Base-by-base conservation (phyloP, 2,113 vertebrate genomes). In the Menidia beryllina region DNA sequence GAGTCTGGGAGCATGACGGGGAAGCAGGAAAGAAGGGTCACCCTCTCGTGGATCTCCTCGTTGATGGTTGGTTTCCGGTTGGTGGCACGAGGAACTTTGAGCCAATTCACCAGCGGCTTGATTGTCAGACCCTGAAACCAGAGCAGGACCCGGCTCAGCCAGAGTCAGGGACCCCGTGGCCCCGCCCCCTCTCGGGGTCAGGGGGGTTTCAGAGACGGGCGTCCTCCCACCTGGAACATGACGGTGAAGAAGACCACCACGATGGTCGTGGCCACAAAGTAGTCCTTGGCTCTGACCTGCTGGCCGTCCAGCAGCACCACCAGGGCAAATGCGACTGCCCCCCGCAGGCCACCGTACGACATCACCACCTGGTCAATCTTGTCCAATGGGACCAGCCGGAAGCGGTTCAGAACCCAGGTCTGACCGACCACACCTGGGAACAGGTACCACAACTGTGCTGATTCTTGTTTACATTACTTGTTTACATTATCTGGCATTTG, bases 161-260 rank as follows among this genome's bases (percentile, higher is more conserved):
- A 2, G 15, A 14, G 39, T 39, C 8, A 39, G 5, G 11, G 11
- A 36, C 5, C 10, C 34, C 34, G 11, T 36, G 34, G 11, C 34
- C 34, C 34, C 5, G 34, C 10, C 10, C 34, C 10, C n/a, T n/a
- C n/a, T n/a, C n/a, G n/a, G n/a, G n/a, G n/a, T n/a, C n/a, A n/a
- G n/a, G n/a, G n/a, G n/a, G n/a, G n/a, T n/a, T n/a, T n/a, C n/a
- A n/a, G n/a, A n/a, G 47, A 45, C 10, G 4, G 11, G 0, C 5
- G 0, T 30, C 1, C 11, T 55, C 67, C 84, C 91, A 98, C 97
- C 97, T 99, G 97, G 86, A 98, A 95, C 74, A 99, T 98, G 86
- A 99, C 97, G 0, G 97, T 99, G 94, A 99, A 99, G 93, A 99
- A 99, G 67, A 99, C 94, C 20, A 98, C 97, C 61, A 98, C 94